These are phyloP conservation scores for Drosophila parabipectinata DNA, from an alignment of 1,140 invertebrate species.

Conservation along the genomic window DNA sequence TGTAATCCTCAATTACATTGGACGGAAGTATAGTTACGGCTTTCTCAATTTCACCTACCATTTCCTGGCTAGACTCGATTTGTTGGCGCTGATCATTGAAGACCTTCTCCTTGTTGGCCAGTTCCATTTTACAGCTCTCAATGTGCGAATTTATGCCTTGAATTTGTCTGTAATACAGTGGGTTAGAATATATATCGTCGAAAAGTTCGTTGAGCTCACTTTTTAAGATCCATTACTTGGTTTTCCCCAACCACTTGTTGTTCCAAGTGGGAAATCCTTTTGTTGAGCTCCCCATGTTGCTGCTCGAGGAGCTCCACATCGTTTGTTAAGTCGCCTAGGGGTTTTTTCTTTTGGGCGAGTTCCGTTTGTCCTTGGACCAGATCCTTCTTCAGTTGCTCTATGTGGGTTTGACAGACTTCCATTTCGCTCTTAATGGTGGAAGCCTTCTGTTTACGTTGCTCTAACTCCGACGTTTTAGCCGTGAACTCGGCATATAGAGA, in stretches of 20 bases:
- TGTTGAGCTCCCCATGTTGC: constrained; percentile 24
- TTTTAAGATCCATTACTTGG: constrained; percentile 39
- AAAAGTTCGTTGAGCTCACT: constrained; percentile 14
- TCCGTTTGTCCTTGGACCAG: constrained; percentile 32
- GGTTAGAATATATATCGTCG: neutral
- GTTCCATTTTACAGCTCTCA: constrained; percentile 38
- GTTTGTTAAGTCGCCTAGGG: constrained; percentile 13
- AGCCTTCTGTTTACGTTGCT: constrained; percentile 28
- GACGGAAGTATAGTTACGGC: constrained; percentile 32
- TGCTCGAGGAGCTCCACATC: constrained; percentile 18
- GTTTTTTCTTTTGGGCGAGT: constrained; percentile 13
- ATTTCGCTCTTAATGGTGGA: constrained; percentile 14
- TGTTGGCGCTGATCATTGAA: constrained; percentile 36
- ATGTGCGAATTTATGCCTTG: constrained; percentile 17
- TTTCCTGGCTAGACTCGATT: constrained; percentile 39
- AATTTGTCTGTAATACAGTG: constrained; percentile 35
- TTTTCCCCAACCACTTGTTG: constrained; percentile 55
- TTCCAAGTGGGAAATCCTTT: constrained; percentile 33
- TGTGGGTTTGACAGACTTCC: constrained; percentile 20
- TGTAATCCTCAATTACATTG: constrained; percentile 32
- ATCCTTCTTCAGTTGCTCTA: constrained; percentile 25
- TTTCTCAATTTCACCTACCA: constrained; percentile 44
- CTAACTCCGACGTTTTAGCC: constrained; percentile 36
- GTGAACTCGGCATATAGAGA: constrained; percentile 18
- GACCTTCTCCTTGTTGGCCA: constrained; percentile 28